Percentiles rank a stretch among this genome's conserved stretches.
Evolutionary conservation across 2,797 vertebrate genomes (phyloP).

Genomic region (Acestrorhynchus altus): DNA sequence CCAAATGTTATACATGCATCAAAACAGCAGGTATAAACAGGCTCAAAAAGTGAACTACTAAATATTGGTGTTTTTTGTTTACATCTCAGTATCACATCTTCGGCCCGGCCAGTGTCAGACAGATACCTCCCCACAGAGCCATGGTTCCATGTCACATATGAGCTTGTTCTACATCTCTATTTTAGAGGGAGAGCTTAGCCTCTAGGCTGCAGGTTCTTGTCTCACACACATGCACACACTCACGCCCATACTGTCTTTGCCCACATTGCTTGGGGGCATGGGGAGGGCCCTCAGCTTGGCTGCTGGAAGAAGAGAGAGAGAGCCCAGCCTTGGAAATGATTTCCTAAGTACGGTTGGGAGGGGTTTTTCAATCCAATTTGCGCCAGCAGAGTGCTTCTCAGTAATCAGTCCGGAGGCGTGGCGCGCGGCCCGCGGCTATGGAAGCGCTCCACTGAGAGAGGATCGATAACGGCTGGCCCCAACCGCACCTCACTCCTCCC

Average conservation of each 20-base stretch:
- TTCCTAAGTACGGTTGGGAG: constrained; percentile 64
- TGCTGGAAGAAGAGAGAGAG: constrained; percentile 31
- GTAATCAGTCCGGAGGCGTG: constrained; percentile 71
- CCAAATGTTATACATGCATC: too few species aligned
- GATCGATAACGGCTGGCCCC: constrained; percentile 68
- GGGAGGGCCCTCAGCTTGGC: constrained; percentile 54
- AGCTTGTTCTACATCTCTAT: constrained; percentile 38
- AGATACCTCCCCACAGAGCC: background rate
- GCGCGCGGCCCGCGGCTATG: constrained; percentile 67
- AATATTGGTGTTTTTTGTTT: too few species aligned
- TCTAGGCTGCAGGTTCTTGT: constrained; percentile 20
- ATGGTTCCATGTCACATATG: constrained; percentile 44
- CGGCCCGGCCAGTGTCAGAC: background rate
- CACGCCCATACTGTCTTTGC: constrained; percentile 14
- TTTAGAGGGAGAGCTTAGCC: constrained; percentile 37
- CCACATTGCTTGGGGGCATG: constrained; percentile 29
- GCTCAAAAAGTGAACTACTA: too few species aligned
- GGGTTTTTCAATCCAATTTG: constrained; percentile 64
- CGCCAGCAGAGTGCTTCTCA: constrained; percentile 62
- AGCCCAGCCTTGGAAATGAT: constrained; percentile 59
- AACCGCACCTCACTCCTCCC: constrained; percentile 43
- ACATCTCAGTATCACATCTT: background rate
- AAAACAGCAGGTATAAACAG: too few species aligned
- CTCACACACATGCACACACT: constrained; percentile 35
- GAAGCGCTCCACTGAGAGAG: constrained; percentile 65